Evolutionary conservation across 2,888 invertebrate species (phyloP).

Genomic region (Idaea biselata): DNA sequence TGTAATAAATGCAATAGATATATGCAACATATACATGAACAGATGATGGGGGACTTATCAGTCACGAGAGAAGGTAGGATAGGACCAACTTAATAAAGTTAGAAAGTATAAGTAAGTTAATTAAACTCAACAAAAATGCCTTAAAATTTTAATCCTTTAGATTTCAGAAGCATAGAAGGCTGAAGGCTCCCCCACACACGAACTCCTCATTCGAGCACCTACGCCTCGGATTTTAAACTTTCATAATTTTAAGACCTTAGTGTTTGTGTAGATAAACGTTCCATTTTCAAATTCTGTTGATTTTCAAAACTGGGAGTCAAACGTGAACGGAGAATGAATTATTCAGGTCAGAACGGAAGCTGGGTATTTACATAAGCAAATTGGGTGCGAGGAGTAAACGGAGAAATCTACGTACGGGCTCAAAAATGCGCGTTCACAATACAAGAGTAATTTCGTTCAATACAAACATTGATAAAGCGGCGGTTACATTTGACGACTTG

Average conservation of each 20-base stretch:
- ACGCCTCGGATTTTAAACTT: constrained; percentile 29
- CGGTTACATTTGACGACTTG: constrained; percentile 9
- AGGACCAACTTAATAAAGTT: no score
- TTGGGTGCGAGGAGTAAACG: constrained; percentile 67
- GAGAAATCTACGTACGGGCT: constrained; percentile 38
- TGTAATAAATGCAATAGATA: no score
- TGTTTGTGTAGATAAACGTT: constrained; percentile 54
- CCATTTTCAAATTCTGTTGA: constrained; percentile 58
- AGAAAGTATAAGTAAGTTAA: no score
- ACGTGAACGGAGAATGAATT: constrained; percentile 71
- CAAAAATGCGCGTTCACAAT: constrained; percentile 37
- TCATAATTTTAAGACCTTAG: constrained; percentile 57
- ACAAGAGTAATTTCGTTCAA: constrained; percentile 27
- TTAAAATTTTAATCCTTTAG: background rate
- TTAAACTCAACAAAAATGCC: background rate
- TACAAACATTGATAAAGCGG: constrained; percentile 19
- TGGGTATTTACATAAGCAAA: constrained; percentile 80
- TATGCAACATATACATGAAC: no score
- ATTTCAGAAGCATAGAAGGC: background rate
- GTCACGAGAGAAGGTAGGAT: no score
- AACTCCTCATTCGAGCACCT: background rate
- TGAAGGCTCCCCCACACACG: background rate
- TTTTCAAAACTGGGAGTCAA: constrained; percentile 73
- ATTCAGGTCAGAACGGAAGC: constrained; percentile 75
- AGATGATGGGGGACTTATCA: no score